Evolutionary conservation across 2,888 invertebrate genomes (phyloP).

Genomic region (Sialis fuliginosa): DNA sequence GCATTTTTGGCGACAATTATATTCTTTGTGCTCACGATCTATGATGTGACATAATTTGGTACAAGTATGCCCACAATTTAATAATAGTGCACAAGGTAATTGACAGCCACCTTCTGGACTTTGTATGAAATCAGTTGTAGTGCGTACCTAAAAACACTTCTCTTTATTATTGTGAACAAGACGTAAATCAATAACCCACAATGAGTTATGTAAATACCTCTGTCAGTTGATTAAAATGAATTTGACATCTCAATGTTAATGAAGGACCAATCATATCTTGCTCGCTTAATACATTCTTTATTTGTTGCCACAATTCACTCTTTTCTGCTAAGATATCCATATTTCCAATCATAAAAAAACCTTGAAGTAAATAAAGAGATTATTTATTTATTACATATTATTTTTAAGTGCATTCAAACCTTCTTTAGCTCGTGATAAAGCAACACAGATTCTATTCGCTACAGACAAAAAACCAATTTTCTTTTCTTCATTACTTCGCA

Average conservation of each 20-base stretch:
- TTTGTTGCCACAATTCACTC: constrained; percentile 36
- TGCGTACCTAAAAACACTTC: constrained; percentile 16
- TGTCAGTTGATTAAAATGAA: constrained; percentile 27
- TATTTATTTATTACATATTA: constrained; percentile 25
- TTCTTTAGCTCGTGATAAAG: constrained; percentile 52
- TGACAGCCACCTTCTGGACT: constrained; percentile 44
- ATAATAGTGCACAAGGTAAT: constrained; percentile 27
- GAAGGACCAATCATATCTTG: constrained; percentile 33
- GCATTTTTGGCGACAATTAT: constrained; percentile 31
- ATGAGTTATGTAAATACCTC: constrained; percentile 13
- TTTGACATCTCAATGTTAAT: constrained; percentile 32
- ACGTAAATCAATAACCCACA: too few relatives aligned
- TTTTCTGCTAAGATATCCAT: constrained; percentile 35
- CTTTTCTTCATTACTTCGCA: constrained; percentile 49
- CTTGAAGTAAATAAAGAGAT: constrained; percentile 17
- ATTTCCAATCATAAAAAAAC: constrained; percentile 60
- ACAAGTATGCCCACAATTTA: constrained; percentile 46
- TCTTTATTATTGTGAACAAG: too few relatives aligned
- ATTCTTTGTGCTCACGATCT: constrained; percentile 31
- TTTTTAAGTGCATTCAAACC: constrained; percentile 17
- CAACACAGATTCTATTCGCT: constrained; percentile 59
- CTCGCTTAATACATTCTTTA: constrained; percentile 28
- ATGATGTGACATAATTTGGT: constrained; percentile 37
- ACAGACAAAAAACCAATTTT: constrained; percentile 53
- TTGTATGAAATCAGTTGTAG: constrained; percentile 26